A percentile compares a stretch with the other conserved stretches of the same genome.
Evolutionary conservation across 2,113 vertebrate genomes (phyloP).

Genomic region (Corythaeola cristata): DNA sequence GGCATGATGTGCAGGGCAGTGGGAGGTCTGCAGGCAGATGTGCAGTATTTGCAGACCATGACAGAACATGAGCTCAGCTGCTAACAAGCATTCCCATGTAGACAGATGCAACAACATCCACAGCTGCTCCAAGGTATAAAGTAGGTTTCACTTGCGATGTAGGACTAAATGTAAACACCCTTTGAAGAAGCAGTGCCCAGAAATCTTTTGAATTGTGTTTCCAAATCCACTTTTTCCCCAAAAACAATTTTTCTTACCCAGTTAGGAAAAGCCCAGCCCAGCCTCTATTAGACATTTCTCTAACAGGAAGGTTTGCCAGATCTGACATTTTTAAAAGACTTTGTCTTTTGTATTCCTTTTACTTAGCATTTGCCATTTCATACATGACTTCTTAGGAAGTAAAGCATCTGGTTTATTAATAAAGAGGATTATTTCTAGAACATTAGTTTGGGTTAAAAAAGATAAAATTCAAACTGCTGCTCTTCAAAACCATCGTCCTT

Average conservation of each 20-base stretch:
- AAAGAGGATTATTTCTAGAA: slow-evolving; percentile 33
- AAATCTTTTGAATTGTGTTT: not conserved
- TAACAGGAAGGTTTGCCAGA: not conserved
- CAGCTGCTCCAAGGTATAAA: not conserved
- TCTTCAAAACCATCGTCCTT: not conserved
- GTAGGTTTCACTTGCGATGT: not conserved
- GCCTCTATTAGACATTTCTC: not conserved
- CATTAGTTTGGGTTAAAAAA: not conserved
- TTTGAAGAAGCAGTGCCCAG: not conserved
- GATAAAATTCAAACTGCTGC: not conserved
- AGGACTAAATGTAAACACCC: not conserved
- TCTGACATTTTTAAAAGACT: not conserved
- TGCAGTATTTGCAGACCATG: not conserved
- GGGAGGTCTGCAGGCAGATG: not conserved
- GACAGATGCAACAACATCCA: not conserved
- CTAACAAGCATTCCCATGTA: rapidly evolving
- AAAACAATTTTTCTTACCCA: not conserved
- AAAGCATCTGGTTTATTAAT: not conserved
- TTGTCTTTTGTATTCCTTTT: slow-evolving; percentile 10
- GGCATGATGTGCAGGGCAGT: rapidly evolving
- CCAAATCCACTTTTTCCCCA: not conserved
- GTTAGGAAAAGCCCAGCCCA: not conserved
- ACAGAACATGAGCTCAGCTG: not conserved
- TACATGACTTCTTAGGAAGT: not conserved
- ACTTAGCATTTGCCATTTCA: slow-evolving; percentile 16